Evolutionary conservation across 2,113 vertebrate species (phyloP).

Genomic region (Tamias sibiricus): DNA sequence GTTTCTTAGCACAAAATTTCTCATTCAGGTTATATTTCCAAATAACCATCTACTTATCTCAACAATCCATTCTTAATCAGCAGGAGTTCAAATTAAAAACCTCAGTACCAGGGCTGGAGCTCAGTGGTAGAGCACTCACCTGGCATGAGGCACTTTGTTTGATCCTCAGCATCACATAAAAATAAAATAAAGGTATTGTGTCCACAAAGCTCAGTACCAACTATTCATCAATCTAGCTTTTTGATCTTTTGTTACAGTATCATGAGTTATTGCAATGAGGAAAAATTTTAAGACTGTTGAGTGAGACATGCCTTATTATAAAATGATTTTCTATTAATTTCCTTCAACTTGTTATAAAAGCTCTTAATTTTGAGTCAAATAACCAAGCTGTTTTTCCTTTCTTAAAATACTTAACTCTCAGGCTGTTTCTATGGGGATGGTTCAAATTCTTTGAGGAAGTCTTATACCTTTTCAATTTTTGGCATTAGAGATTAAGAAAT

Average conservation of each 20-base stretch:
- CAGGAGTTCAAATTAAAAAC: not conserved
- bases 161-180: too few species aligned
- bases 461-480: not conserved
- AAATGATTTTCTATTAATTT: conserved; percentile 6
- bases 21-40: not conserved
- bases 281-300: not conserved
- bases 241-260: not conserved
- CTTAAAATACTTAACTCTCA: not conserved
- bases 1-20: conserved; percentile 15
- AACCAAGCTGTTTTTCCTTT: not conserved
- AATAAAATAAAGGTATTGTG: too few species aligned
- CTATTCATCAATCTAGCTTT: not conserved
- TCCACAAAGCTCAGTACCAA: not conserved
- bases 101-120: too few species aligned
- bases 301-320: not conserved
- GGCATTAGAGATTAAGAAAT: conserved; percentile 14
- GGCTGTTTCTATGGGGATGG: not conserved
- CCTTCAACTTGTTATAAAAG: not conserved
- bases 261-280: not conserved
- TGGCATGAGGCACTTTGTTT: too few species aligned
- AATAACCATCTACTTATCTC: not conserved
- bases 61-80: not conserved
- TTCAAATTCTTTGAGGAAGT: not conserved
- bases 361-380: not conserved
- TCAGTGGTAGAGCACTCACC: too few species aligned